Evolutionary conservation across 2,888 invertebrate species (phyloP).

Genomic region (Philopedon plagiatum): DNA sequence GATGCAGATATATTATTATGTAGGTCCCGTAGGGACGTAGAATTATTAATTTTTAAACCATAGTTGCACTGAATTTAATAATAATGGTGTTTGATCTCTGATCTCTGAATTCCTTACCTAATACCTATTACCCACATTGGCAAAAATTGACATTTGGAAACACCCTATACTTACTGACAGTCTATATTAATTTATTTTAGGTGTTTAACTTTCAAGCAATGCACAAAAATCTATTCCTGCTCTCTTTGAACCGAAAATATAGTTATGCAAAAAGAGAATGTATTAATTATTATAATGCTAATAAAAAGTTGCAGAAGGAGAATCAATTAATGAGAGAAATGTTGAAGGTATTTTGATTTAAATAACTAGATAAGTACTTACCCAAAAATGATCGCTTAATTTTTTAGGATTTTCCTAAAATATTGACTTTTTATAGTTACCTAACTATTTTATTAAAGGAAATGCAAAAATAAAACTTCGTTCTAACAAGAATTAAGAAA

Average conservation of each 20-base stretch:
- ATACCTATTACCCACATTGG: too few species aligned
- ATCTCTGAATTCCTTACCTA: too few species aligned
- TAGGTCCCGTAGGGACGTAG: too few species aligned
- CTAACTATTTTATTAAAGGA: too few species aligned
- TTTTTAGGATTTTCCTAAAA: too few species aligned
- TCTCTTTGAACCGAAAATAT: conserved; percentile 60
- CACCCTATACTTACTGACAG: not conserved
- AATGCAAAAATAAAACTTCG: not conserved
- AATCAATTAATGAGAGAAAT: conserved; percentile 55
- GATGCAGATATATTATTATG: too few species aligned
- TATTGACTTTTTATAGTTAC: too few species aligned
- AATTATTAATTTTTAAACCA: too few species aligned
- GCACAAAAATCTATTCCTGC: conserved; percentile 56
- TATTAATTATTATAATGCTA: conserved; percentile 56
- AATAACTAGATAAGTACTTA: not conserved
- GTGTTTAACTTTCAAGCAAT: conserved; percentile 61
- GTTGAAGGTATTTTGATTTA: conserved; percentile 58
- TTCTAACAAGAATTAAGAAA: too few species aligned
- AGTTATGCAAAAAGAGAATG: conserved; percentile 60
- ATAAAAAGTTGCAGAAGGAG: conserved; percentile 59
- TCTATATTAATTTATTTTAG: conserved; percentile 45
- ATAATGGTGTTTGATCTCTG: too few species aligned
- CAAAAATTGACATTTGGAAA: too few species aligned
- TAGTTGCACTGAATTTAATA: too few species aligned
- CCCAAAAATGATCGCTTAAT: not conserved